Conservation (phyloP, 2,797 vertebrate genomes). For the Odontamblyopus rebecca region DNA sequence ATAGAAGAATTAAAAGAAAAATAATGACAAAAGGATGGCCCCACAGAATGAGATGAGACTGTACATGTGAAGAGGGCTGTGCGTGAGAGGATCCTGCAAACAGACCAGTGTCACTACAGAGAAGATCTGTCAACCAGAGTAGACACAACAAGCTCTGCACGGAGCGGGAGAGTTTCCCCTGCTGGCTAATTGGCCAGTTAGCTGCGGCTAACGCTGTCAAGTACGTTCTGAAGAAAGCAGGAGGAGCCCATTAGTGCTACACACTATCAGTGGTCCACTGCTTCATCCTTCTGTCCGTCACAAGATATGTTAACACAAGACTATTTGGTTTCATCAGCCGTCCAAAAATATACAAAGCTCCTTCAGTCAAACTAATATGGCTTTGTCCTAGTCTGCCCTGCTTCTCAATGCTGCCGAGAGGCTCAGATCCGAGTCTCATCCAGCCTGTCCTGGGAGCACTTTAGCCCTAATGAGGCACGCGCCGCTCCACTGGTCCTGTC, state of each 20-base stretch:
- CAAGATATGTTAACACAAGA: conserved; percentile 27
- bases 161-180: conserved; percentile 43
- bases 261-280: conserved; percentile 31
- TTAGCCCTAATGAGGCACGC: conserved; percentile 69
- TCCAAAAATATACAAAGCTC: conserved; percentile 37
- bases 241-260: conserved; percentile 51
- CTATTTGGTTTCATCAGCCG: conserved; percentile 23
- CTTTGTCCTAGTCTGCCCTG: background rate
- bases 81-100: conserved; percentile 42
- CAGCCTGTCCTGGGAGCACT: conserved; percentile 37
- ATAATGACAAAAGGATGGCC: conserved; percentile 17
- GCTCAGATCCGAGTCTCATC: conserved; percentile 36
- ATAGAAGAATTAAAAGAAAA: conserved; percentile 24
- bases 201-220: conserved; percentile 53
- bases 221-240: conserved; percentile 43
- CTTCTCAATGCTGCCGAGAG: conserved; percentile 30
- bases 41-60: conserved; percentile 18
- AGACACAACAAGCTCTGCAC: conserved; percentile 51
- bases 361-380: conserved; percentile 37
- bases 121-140: conserved; percentile 45
- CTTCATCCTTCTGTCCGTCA: conserved; percentile 35
- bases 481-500: conserved; percentile 40
- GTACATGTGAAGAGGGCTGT: conserved; percentile 16
- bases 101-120: conserved; percentile 29
- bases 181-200: conserved; percentile 69